Conservation (phyloP, 2,888 invertebrate genomes). For the Parnassius apollo region DNA sequence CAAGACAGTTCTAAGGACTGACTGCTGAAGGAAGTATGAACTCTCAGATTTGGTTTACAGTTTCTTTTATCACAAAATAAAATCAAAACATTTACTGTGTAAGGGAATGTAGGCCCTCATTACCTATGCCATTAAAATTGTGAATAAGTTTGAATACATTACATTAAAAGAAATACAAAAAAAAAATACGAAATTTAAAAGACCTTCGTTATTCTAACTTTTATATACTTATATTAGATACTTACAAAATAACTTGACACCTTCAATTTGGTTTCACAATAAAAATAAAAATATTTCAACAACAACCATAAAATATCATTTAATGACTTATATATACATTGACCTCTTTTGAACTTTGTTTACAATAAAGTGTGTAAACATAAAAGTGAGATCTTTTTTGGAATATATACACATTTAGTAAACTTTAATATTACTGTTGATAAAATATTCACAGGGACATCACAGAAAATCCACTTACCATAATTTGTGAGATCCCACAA, state of each 20-base stretch:
- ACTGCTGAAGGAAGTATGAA: too few species aligned
- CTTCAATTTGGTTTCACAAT: constrained; percentile 25
- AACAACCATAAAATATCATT: constrained; percentile 22
- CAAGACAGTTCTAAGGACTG: too few species aligned
- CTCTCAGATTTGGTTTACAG: too few species aligned
- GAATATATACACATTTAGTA: constrained; percentile 42
- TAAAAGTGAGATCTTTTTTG: constrained; percentile 66
- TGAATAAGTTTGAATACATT: too few species aligned
- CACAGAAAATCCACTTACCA: constrained; percentile 53
- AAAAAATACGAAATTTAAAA: too few species aligned
- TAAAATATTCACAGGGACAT: constrained; percentile 61
- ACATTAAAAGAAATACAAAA: too few species aligned
- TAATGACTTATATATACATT: constrained; percentile 21
- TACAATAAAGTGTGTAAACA: constrained; percentile 54
- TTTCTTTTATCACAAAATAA: too few species aligned
- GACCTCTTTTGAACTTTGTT: constrained; percentile 25
- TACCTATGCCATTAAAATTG: too few species aligned
- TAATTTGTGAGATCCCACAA: constrained; percentile 60
- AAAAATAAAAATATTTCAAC: constrained; percentile 24
- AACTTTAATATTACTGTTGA: constrained; percentile 40
- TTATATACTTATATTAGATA: too few species aligned
- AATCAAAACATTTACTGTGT: too few species aligned
- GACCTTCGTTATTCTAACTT: too few species aligned
- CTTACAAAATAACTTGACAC: constrained; percentile 14
- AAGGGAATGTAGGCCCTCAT: too few species aligned